Evolutionary conservation across 2,797 vertebrate species (phyloP), one percentile per base, ranked within the genome.

Genomic region (Catharus ustulatus): DNA sequence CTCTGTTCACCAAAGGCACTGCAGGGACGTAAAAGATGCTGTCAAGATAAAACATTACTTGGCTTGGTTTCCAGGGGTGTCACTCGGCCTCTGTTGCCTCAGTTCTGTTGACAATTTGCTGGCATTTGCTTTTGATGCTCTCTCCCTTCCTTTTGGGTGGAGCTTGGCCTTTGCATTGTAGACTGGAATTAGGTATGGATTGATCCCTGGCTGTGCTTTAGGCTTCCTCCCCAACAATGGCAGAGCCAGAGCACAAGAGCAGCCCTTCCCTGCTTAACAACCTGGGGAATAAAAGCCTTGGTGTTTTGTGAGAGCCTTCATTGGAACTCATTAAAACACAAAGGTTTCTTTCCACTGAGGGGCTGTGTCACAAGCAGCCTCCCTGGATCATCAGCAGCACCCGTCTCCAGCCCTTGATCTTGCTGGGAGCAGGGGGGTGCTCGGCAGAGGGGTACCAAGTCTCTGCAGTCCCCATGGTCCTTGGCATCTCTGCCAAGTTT

Each of bases 11-110:
- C 64, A 72, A 49, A 90, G 52, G 52, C 49, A 20, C 75, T 87
- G 72, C 57, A 76, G 77, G 52, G 79, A 76, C 5, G 4, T 88
- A 81, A 87, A 83, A 46, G 89, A 87, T 89, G 49, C 64, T 94
- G 81, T 91, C 86, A 93, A 92, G 84, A 93, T 89, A 92, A 93
- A 96, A 63, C 14, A 67, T 86, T 61, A 36, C n/a, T 93, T 94
- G 89, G 77, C 85, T 94, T 76, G 42, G 46, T 94, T 94, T 95
- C 42, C 36, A 61, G n/a, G 55, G 62, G 58, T 87, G 90, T 82
- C 83, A 63, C 9, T 3, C 61, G 71, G 46, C 26, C 81, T 42
- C 32, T 16, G 2, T 58, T 69, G 68, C 55, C 57, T 94, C 27
- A 66, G 63, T 63, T 75, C 45, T 84, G 61, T 55, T 95, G 87